Conservation (phyloP, 1,140 invertebrate genomes). For the Heliothis virescens region DNA sequence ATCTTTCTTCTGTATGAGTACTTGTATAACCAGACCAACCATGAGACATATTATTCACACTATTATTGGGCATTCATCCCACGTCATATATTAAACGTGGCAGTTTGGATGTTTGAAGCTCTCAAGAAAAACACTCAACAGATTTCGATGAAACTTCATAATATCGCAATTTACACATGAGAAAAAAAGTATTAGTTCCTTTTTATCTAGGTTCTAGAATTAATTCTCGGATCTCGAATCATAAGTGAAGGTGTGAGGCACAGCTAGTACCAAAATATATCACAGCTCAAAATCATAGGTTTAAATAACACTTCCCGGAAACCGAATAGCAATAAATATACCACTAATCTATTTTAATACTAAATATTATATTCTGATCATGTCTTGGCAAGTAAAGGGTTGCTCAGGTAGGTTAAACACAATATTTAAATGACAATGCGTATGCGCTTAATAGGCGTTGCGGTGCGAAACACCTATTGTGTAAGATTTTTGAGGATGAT, state of each 20-base stretch:
- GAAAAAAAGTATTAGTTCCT: no score
- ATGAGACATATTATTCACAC: no score
- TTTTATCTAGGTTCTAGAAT: neutral
- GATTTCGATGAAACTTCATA: no score
- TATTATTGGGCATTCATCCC: no score
- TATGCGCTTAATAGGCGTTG: slow-evolving; percentile 79
- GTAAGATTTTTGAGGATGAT: slow-evolving; percentile 62
- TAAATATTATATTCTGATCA: slow-evolving; percentile 56
- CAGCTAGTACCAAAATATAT: neutral
- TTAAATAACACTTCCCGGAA: slow-evolving; percentile 46
- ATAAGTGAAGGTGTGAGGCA: neutral
- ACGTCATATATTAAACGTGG: no score
- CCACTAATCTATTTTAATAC: slow-evolving; percentile 46
- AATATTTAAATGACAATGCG: slow-evolving; percentile 76
- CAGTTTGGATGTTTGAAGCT: no score
- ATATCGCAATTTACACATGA: no score
- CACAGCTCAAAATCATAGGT: slow-evolving; percentile 8
- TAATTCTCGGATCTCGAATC: neutral
- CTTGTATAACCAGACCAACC: no score
- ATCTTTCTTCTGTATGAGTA: no score
- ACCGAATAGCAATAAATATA: slow-evolving; percentile 38
- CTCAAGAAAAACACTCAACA: no score
- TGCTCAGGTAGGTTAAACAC: slow-evolving; percentile 70
- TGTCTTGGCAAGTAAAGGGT: slow-evolving; percentile 50
- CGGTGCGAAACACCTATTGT: slow-evolving; percentile 78